phyloP scores from a whole-genome alignment of 2,888 invertebrate species.

The Drosophila infuscata region DNA sequence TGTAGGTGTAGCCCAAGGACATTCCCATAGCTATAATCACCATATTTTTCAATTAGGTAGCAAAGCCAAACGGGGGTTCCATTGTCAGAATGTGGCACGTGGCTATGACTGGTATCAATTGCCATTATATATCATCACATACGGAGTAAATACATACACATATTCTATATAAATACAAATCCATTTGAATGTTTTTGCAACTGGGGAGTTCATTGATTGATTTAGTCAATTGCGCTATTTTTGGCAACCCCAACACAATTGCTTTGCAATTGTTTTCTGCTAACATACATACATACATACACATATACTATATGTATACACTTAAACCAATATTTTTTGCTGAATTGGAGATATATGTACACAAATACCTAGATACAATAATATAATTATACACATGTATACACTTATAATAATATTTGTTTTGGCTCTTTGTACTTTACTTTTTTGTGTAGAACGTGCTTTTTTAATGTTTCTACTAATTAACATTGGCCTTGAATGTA shows the following conservation, averaged over 20 bases:
- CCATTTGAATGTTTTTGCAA: background rate
- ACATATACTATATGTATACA: background rate
- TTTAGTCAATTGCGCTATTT: slow-evolving; percentile 46
- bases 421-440: background rate
- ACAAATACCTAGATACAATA: background rate
- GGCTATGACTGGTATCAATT: slow-evolving; percentile 39
- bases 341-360: background rate
- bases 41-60: slow-evolving; percentile 57
- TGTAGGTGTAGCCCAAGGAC: slow-evolving; percentile 44
- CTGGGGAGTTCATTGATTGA: slow-evolving; percentile 48
- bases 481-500: background rate
- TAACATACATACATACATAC: background rate
- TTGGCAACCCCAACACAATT: slow-evolving; percentile 23
- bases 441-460: background rate
- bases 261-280: slow-evolving; percentile 12
- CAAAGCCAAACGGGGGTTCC: slow-evolving; percentile 29
- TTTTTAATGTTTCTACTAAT: background rate
- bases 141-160: background rate
- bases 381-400: background rate
- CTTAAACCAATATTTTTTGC: background rate
- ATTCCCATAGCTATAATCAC: slow-evolving; percentile 49
- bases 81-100: slow-evolving; percentile 34
- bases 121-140: slow-evolving; percentile 21
- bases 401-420: background rate
- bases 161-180: background rate